These are phyloP conservation scores for Brachypteracias leptosomus DNA, from an alignment of 2,113 vertebrate species.

Conservation along the genomic window DNA sequence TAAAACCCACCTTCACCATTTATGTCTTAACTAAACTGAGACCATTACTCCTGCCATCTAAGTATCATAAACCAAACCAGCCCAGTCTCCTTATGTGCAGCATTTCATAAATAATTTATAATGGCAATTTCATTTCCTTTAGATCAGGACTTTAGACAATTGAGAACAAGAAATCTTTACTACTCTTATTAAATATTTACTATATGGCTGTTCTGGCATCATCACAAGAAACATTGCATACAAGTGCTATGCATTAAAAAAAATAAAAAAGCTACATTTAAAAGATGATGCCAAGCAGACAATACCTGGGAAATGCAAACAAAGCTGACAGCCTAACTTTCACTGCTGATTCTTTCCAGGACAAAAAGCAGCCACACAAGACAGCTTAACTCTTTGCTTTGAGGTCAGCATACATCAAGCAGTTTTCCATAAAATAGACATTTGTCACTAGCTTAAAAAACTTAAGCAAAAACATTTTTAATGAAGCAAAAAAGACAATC, in stretches of 20 bases:
- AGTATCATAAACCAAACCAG: not conserved
- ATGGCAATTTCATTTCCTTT: conserved; percentile 35
- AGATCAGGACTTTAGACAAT: not conserved
- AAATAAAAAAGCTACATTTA: conserved; percentile 36
- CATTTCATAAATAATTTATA: conserved; percentile 51
- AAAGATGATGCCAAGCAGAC: conserved; percentile 11
- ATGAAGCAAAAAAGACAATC: not conserved
- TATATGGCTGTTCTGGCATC: conserved; percentile 48
- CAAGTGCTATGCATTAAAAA: conserved; percentile 35
- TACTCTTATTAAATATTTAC: conserved; percentile 68
- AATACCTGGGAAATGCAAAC: not conserved
- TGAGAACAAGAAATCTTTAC: conserved; percentile 50
- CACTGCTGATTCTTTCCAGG: conserved; percentile 12
- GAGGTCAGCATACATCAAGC: not conserved
- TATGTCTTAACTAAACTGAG: not conserved
- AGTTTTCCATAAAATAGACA: not conserved
- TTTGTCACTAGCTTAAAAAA: not conserved
- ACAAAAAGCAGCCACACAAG: not conserved
- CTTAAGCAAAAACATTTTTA: not conserved
- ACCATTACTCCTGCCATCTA: not conserved
- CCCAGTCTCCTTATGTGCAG: not conserved
- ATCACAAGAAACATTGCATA: conserved; percentile 29
- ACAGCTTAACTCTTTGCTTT: not conserved
- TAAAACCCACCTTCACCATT: not conserved
- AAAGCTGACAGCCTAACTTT: conserved; percentile 13